Conservation (phyloP, 2,113 vertebrate genomes). For the Cyanistes caeruleus region DNA sequence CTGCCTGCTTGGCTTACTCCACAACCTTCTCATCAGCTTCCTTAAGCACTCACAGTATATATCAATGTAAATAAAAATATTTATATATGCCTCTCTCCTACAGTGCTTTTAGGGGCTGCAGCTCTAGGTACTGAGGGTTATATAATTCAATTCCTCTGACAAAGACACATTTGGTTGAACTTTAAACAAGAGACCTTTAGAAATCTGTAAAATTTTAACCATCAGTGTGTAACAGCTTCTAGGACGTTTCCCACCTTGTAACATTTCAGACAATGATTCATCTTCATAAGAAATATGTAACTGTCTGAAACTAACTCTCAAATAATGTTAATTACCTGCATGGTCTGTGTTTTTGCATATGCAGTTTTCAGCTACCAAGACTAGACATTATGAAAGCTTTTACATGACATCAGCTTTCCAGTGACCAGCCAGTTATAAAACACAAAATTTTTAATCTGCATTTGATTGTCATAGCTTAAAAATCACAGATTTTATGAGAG, state of each 20-base stretch:
- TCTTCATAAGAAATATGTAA: conserved; percentile 7
- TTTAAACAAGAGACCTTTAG: conserved; percentile 26
- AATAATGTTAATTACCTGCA: not conserved
- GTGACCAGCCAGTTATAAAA: not conserved
- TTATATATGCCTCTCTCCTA: not conserved
- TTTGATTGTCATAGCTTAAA: not conserved
- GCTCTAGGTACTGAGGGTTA: not conserved
- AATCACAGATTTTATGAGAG: not conserved
- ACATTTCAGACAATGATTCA: conserved; percentile 20
- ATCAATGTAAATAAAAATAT: not conserved
- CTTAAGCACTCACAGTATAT: not conserved
- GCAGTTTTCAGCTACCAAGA: not conserved
- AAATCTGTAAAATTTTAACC: conserved; percentile 10
- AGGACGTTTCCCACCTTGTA: not conserved
- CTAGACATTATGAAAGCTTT: not conserved
- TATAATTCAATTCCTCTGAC: not conserved
- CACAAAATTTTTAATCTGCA: not conserved
- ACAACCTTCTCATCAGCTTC: not conserved
- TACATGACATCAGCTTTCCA: not conserved
- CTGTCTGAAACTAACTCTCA: conserved; percentile 7
- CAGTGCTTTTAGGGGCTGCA: not conserved
- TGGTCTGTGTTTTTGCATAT: not conserved
- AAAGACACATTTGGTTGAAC: not conserved
- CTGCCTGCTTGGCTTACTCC: not conserved
- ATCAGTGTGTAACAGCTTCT: not conserved